Evolutionary conservation across 2,888 invertebrate genomes (phyloP).

Genomic region (Phortica okadai): DNA sequence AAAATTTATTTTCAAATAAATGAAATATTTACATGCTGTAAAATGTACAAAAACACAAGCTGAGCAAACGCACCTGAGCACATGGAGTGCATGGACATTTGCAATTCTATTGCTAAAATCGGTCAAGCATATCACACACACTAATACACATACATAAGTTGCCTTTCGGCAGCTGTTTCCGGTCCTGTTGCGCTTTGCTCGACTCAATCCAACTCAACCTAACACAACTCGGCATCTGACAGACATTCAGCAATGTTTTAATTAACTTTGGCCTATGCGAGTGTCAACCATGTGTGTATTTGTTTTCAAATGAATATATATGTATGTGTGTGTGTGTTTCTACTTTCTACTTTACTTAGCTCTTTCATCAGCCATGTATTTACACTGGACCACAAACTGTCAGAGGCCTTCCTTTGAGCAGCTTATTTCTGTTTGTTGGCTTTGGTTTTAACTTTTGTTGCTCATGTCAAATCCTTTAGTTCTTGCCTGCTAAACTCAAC

Average conservation of each 20-base stretch:
- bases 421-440: not conserved
- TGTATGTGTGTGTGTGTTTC: not conserved
- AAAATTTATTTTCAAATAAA: conserved; percentile 5
- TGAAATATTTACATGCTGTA: conserved; percentile 13
- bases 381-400: conserved; percentile 12
- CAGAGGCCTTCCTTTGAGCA: not conserved
- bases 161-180: not conserved
- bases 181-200: not conserved
- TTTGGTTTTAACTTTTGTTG: not conserved
- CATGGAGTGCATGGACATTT: not conserved
- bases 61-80: not conserved
- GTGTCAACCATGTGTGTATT: not conserved
- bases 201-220: not conserved
- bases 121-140: not conserved
- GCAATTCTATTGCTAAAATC: not conserved
- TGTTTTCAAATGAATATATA: not conserved
- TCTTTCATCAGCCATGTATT: not conserved
- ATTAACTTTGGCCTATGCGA: conserved; percentile 3
- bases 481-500: not conserved
- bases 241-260: conserved; percentile 23
- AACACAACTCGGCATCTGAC: not conserved
- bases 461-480: not conserved
- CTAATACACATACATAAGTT: conserved; percentile 4
- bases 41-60: not conserved
- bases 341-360: not conserved